A percentile compares a stretch with the other conserved stretches of the same genome.
These are phyloP conservation scores for Graphium colonna DNA, from an alignment of 2,888 invertebrate genomes.

Conservation along the genomic window DNA sequence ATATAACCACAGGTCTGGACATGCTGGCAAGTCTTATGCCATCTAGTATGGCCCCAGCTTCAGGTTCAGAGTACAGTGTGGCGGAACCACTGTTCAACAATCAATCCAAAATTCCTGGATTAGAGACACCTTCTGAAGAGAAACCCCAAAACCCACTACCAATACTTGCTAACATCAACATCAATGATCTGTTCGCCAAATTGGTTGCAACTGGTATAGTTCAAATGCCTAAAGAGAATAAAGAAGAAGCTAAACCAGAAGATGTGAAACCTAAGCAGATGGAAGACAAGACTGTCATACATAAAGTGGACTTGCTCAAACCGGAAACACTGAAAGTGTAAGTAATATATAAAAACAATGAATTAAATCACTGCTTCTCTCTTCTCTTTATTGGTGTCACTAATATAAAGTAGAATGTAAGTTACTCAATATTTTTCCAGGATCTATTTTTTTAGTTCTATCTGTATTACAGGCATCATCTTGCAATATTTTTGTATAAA, in stretches of 20 bases:
- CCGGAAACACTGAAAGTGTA: constrained; percentile 87
- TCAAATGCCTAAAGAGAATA: constrained; percentile 39
- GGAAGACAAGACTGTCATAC: constrained; percentile 69
- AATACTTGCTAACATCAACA: constrained; percentile 78
- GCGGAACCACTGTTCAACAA: constrained; percentile 60
- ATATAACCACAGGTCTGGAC: constrained; percentile 78
- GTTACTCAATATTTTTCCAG: too few relatives aligned
- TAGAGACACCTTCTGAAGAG: constrained; percentile 54
- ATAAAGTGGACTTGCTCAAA: constrained; percentile 83
- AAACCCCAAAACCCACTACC: constrained; percentile 49
- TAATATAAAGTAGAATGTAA: too few relatives aligned
- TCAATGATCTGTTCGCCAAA: constrained; percentile 91
- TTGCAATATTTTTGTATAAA: too few relatives aligned
- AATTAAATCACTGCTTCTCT: too few relatives aligned
- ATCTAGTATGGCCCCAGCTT: constrained; percentile 76
- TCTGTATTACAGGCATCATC: too few relatives aligned
- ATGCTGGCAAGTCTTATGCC: constrained; percentile 84
- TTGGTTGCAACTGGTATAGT: constrained; percentile 87
- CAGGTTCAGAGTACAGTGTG: constrained; percentile 78
- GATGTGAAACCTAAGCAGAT: constrained; percentile 44
- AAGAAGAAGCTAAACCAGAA: constrained; percentile 41
- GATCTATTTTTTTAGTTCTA: too few relatives aligned
- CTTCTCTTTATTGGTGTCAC: too few relatives aligned
- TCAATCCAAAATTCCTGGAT: constrained; percentile 58
- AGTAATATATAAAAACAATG: too few relatives aligned